Percentiles rank a stretch among this genome's conserved stretches.
These are phyloP conservation scores for Sminthopsis crassicaudata DNA, from an alignment of 2,113 vertebrate genomes.

Conservation along the genomic window DNA sequence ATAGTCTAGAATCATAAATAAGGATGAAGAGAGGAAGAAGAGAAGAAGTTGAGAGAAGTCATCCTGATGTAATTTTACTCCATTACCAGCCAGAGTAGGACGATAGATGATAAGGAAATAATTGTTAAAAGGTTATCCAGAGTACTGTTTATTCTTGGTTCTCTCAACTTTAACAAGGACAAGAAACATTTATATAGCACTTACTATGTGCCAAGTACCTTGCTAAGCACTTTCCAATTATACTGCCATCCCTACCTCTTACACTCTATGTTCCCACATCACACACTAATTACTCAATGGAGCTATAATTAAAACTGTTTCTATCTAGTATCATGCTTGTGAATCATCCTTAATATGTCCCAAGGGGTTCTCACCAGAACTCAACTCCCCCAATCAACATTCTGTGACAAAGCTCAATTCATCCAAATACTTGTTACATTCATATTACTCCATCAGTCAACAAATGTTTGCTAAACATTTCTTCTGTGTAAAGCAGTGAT, in stretches of 20 bases:
- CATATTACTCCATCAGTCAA: not conserved
- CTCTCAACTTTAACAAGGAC: not conserved
- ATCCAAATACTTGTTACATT: not conserved
- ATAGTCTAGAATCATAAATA: not conserved
- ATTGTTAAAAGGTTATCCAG: not conserved
- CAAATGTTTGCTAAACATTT: not conserved
- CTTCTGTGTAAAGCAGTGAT: not conserved
- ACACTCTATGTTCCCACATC: not conserved
- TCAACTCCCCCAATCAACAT: not conserved
- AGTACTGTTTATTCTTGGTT: not conserved
- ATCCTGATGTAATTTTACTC: not conserved
- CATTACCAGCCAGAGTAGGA: not conserved
- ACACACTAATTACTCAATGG: not conserved
- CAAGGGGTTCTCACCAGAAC: not conserved
- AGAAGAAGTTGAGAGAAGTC: not conserved
- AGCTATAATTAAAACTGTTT: not conserved
- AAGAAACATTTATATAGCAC: not conserved
- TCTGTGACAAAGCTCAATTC: not conserved
- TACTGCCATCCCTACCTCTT: not conserved
- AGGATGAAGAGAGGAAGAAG: not conserved
- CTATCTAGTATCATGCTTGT: not conserved
- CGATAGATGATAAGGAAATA: not conserved
- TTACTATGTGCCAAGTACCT: not conserved
- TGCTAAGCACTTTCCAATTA: not conserved
- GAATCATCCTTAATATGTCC: not conserved